Evolutionary conservation across 1,140 invertebrate genomes (phyloP).

Genomic region (Drosophila tropicalis): DNA sequence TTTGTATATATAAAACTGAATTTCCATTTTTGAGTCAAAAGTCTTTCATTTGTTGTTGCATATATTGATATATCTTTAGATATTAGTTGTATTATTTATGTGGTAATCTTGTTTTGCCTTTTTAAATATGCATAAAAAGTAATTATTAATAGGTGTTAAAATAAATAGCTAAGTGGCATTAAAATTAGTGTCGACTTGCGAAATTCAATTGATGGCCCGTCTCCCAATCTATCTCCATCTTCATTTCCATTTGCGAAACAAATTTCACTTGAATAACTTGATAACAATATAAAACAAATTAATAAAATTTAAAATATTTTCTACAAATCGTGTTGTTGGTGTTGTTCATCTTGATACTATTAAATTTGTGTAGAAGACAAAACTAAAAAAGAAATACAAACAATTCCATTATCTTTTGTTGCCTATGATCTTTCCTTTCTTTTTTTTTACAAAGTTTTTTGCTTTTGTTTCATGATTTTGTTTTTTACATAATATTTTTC

Average conservation of each 20-base stretch:
- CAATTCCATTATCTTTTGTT: constrained; percentile 47
- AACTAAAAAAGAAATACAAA: constrained; percentile 45
- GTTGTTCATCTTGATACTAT: constrained; percentile 46
- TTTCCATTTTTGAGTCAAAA: constrained; percentile 62
- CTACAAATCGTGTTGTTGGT: constrained; percentile 51
- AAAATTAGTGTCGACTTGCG: constrained; percentile 79
- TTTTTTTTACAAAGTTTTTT: constrained; percentile 28
- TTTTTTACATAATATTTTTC: constrained; percentile 37
- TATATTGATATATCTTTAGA: constrained; percentile 68
- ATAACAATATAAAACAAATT: constrained; percentile 81
- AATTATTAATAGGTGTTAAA: constrained; percentile 79
- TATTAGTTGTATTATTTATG: constrained; percentile 71
- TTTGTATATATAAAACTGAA: constrained; percentile 22
- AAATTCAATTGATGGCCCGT: constrained; percentile 40
- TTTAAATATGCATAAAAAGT: constrained; percentile 78
- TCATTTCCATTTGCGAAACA: constrained; percentile 36
- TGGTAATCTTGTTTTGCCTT: constrained; percentile 37
- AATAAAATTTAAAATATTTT: constrained; percentile 71
- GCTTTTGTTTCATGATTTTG: not conserved
- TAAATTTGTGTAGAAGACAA: constrained; percentile 34
- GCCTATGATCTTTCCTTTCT: constrained; percentile 52
- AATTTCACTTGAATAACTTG: constrained; percentile 69
- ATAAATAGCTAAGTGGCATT: constrained; percentile 80
- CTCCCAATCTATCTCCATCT: constrained; percentile 32
- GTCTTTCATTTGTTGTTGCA: constrained; percentile 59